Conservation (phyloP, 2,797 vertebrate genomes). For the Alectoris magna region DNA sequence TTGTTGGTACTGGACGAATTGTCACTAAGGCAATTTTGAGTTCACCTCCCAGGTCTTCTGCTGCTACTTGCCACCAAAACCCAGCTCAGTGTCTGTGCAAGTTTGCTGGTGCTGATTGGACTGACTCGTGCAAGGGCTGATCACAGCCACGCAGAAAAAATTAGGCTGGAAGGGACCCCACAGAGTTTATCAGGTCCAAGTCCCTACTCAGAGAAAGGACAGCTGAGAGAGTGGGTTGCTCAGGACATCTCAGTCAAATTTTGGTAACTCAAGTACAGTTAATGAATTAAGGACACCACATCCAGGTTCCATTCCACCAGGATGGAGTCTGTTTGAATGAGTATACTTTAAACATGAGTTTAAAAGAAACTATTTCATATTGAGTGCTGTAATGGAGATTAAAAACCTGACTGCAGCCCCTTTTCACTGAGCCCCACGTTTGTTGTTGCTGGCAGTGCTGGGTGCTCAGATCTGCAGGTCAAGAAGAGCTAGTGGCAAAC, state of each 20-base stretch:
- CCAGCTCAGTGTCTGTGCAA: not conserved
- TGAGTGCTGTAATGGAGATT: not conserved
- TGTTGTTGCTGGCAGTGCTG: fast-evolving
- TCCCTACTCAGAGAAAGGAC: not conserved
- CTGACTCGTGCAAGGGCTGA: not conserved
- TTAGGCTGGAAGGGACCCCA: not conserved
- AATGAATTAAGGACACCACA: not conserved
- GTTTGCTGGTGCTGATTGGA: not conserved
- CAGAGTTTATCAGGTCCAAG: not conserved
- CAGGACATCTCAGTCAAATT: not conserved
- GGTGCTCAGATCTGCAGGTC: not conserved
- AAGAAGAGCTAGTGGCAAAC: not conserved
- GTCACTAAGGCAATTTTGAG: not conserved
- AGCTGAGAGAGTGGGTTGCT: not conserved
- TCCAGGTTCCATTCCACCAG: not conserved
- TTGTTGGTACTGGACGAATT: not conserved
- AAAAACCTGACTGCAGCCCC: not conserved
- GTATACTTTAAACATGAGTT: not conserved
- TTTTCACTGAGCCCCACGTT: not conserved
- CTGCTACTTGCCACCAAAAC: not conserved
- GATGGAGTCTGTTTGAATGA: not conserved
- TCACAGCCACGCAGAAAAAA: not conserved
- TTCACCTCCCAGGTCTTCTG: not conserved
- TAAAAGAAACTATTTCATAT: not conserved
- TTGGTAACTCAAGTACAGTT: not conserved